Percentiles rank a stretch among this genome's conserved stretches.
Evolutionary conservation across 2,888 invertebrate genomes (phyloP).

Genomic region (Thereva nobilitata): DNA sequence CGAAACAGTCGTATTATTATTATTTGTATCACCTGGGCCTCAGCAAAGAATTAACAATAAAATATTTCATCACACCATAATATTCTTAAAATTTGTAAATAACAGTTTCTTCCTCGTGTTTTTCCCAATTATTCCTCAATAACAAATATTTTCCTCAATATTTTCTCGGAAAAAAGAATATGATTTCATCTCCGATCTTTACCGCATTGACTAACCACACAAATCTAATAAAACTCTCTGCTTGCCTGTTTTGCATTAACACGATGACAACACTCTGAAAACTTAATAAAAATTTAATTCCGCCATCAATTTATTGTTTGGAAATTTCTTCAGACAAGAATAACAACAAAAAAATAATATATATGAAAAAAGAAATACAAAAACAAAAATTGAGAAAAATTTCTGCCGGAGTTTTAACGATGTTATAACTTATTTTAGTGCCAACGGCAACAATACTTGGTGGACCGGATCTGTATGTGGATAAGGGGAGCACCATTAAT

Average conservation of each 20-base stretch:
- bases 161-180: no score
- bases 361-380: not conserved
- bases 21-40: not conserved
- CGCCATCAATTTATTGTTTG: slow-evolving; percentile 22
- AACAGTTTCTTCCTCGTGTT: no score
- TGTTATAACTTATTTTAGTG: slow-evolving; percentile 60
- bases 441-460: slow-evolving; percentile 80
- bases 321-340: slow-evolving; percentile 5
- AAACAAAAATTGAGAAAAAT: slow-evolving; percentile 2
- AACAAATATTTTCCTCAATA: no score
- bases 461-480: slow-evolving; percentile 79
- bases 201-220: no score
- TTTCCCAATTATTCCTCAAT: no score
- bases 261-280: not conserved
- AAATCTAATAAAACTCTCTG: no score
- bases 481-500: slow-evolving; percentile 82
- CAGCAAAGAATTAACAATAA: no score
- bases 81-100: no score
- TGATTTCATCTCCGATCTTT: no score
- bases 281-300: slow-evolving; percentile 4
- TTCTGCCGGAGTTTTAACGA: slow-evolving; percentile 14
- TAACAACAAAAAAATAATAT: slow-evolving; percentile 1
- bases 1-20: not conserved
- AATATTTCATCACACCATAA: no score
- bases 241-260: no score